Conservation (phyloP, 1,140 invertebrate species). For the Dufourea novaeangliae region DNA sequence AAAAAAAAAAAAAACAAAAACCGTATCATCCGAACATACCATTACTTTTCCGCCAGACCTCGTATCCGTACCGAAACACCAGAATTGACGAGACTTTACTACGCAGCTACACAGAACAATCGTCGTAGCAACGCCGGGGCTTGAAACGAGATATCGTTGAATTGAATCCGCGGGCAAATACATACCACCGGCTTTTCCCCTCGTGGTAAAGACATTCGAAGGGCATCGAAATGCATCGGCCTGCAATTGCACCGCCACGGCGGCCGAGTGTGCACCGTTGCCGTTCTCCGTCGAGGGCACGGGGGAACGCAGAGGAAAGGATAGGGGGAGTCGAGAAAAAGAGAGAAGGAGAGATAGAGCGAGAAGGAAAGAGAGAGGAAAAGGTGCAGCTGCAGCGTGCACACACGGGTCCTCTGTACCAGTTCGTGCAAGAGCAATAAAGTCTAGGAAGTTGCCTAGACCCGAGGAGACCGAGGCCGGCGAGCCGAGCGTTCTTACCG, state of each 20-base stretch:
- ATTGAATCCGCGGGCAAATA: slow-evolving; percentile 46
- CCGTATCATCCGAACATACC: too few species aligned
- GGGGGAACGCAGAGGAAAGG: slow-evolving; percentile 8
- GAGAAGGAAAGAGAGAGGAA: neutral
- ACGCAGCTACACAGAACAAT: neutral
- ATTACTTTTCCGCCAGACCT: too few species aligned
- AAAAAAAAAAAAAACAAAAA: too few species aligned
- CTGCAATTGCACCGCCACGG: slow-evolving; percentile 31
- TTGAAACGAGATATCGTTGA: slow-evolving; percentile 52
- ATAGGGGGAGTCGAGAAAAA: neutral
- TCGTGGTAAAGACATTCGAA: slow-evolving; percentile 47
- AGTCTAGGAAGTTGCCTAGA: slow-evolving; percentile 57
- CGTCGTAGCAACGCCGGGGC: too few species aligned
- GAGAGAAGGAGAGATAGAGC: neutral
- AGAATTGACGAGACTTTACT: too few species aligned
- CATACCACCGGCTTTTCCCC: slow-evolving; percentile 40
- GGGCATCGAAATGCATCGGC: slow-evolving; percentile 50
- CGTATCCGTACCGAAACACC: too few species aligned
- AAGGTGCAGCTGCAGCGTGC: slow-evolving; percentile 50
- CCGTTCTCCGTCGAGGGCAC: slow-evolving; percentile 11
- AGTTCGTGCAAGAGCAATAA: slow-evolving; percentile 54
- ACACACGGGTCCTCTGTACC: slow-evolving; percentile 37
- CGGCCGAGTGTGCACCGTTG: slow-evolving; percentile 25
- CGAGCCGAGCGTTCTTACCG: slow-evolving; percentile 50
- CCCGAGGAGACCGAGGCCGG: slow-evolving; percentile 21